Conservation (phyloP, 2,113 vertebrate species). For the Daboia siamensis region DNA sequence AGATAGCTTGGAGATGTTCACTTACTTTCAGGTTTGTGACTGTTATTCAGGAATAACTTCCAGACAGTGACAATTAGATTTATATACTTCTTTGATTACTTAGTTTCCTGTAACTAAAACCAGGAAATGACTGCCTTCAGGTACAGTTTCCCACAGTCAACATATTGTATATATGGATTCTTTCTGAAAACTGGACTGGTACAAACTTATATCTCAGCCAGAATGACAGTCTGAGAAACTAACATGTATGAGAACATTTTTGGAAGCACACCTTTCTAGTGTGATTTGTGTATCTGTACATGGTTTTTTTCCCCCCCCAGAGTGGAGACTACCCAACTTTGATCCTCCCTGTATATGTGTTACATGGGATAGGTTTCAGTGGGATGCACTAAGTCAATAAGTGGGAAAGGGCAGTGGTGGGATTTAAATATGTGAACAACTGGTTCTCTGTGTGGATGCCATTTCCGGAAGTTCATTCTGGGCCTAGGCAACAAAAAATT, state of each 20-base stretch:
- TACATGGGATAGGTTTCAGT: neutral
- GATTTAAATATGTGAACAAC: too few relatives aligned
- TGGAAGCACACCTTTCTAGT: constrained; percentile 14
- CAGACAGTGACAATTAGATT: constrained; percentile 61
- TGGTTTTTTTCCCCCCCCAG: neutral
- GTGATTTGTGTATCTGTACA: neutral
- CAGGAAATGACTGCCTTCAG: constrained; percentile 52
- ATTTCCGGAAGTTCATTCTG: too few relatives aligned
- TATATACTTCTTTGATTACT: constrained; percentile 65
- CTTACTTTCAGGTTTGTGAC: constrained; percentile 64
- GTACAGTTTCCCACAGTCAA: constrained; percentile 35
- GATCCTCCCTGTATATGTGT: neutral
- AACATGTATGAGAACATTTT: constrained; percentile 16
- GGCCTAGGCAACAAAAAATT: too few relatives aligned
- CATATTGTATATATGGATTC: constrained; percentile 13
- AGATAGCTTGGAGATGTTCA: constrained; percentile 54
- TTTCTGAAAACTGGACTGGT: constrained; percentile 1
- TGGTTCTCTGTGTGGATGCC: too few relatives aligned
- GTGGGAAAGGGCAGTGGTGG: neutral
- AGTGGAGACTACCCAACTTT: neutral
- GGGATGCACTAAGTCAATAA: neutral
- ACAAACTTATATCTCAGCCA: neutral
- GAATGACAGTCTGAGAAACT: neutral
- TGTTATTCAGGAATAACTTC: constrained; percentile 63
- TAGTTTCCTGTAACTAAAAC: constrained; percentile 56